phyloP scores from a whole-genome alignment of 2,797 vertebrate genomes.

The Gobio occitaniae region DNA sequence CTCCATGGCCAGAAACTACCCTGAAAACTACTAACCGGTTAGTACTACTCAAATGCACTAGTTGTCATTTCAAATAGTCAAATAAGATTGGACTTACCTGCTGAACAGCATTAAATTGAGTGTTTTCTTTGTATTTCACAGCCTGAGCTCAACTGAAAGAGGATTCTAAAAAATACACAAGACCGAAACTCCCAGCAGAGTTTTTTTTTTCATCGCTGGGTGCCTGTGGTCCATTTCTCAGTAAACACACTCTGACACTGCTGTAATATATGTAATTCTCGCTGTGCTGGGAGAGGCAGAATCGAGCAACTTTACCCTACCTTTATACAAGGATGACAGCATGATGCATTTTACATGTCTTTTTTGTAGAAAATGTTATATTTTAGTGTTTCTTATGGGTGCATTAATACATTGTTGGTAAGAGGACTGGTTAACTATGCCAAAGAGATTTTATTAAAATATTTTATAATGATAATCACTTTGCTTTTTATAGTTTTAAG shows the following conservation, averaged over 20 bases:
- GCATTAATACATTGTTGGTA: slow-evolving; percentile 68
- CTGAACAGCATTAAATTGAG: neutral
- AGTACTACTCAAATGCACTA: slow-evolving; percentile 54
- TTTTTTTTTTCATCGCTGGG: slow-evolving; percentile 56
- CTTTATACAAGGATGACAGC: slow-evolving; percentile 74
- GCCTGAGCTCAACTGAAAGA: neutral
- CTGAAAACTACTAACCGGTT: slow-evolving; percentile 68
- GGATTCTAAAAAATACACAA: neutral
- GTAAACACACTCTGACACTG: slow-evolving; percentile 61
- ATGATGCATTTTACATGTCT: slow-evolving; percentile 64
- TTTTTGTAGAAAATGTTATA: slow-evolving; percentile 71
- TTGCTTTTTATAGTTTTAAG: slow-evolving; percentile 68
- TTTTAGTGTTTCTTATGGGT: slow-evolving; percentile 74
- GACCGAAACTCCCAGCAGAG: slow-evolving; percentile 52
- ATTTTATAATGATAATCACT: slow-evolving; percentile 75
- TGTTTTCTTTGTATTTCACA: slow-evolving; percentile 24
- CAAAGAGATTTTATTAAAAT: slow-evolving; percentile 82
- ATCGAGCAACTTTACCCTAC: slow-evolving; percentile 74
- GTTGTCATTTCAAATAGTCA: neutral
- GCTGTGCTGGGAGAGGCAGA: slow-evolving; percentile 73
- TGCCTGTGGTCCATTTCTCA: slow-evolving; percentile 43
- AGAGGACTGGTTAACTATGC: slow-evolving; percentile 69
- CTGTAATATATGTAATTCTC: slow-evolving; percentile 80
- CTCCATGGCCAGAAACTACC: slow-evolving; percentile 23
- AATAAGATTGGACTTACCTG: neutral